phyloP scores from a whole-genome alignment of 2,797 vertebrate genomes.

The Epinephelus awoara region DNA sequence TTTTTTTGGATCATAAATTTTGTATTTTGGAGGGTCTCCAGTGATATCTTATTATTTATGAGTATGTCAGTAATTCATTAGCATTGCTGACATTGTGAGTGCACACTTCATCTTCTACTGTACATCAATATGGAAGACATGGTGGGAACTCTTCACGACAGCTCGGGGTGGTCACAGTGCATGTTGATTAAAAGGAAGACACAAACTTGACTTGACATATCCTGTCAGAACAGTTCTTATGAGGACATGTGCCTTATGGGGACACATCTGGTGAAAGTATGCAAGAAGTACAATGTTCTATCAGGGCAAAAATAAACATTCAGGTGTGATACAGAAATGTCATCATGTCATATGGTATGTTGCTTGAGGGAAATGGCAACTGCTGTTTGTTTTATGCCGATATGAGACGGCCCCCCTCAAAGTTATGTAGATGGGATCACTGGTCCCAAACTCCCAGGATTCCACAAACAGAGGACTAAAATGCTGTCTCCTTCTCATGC shows the following conservation, averaged over 20 bases:
- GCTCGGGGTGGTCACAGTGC: background rate
- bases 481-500: slow-evolving; percentile 30
- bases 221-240: background rate
- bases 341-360: background rate
- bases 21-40: background rate
- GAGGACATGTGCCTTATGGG: background rate
- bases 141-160: background rate
- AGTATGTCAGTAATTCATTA: background rate
- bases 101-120: background rate
- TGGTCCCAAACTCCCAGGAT: slow-evolving; percentile 28
- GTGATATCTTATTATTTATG: background rate
- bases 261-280: background rate
- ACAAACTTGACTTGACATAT: background rate
- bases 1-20: background rate
- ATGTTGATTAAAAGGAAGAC: slow-evolving; percentile 13
- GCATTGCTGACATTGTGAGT: background rate
- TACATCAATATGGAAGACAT: background rate
- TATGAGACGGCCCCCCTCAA: background rate
- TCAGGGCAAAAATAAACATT: background rate
- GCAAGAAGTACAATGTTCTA: no score
- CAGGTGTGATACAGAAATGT: background rate
- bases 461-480: slow-evolving; percentile 43
- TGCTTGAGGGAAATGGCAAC: background rate
- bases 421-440: slow-evolving; percentile 38
- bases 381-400: background rate